A percentile compares a stretch with the other conserved stretches of the same genome.
Conservation (phyloP, 2,113 vertebrate species). For the Poeciliopsis occidentalis region DNA sequence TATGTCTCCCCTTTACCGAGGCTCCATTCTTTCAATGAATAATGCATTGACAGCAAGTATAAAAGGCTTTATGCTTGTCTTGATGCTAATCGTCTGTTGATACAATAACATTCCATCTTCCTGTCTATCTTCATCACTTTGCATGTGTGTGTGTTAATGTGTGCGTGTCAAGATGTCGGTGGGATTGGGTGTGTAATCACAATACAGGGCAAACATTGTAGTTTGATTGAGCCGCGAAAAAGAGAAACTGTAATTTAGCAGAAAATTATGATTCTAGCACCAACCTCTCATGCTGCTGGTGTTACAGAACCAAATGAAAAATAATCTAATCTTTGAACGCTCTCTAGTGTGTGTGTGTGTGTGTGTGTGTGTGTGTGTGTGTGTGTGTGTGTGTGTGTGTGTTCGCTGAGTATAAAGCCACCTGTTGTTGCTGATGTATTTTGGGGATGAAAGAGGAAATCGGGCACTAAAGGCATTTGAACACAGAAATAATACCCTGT, state of each 20-base stretch:
- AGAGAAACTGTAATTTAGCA: constrained; percentile 63
- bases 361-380: neutral
- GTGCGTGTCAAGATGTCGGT: constrained; percentile 27
- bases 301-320: constrained; percentile 46
- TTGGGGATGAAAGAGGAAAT: constrained; percentile 21
- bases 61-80: constrained; percentile 59
- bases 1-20: constrained; percentile 44
- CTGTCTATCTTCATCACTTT: constrained; percentile 69
- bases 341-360: neutral
- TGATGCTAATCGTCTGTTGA: constrained; percentile 69
- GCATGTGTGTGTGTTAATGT: constrained; percentile 44
- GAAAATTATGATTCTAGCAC: constrained; percentile 63
- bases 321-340: constrained; percentile 35
- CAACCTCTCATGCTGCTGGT: constrained; percentile 39
- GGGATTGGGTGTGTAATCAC: constrained; percentile 57
- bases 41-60: constrained; percentile 57
- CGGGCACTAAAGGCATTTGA: constrained; percentile 17
- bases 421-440: constrained; percentile 41
- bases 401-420: constrained; percentile 29
- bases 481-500: constrained; percentile 44
- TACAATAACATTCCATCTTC: constrained; percentile 72
- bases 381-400: too few species aligned
- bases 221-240: constrained; percentile 61
- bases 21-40: constrained; percentile 57
- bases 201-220: constrained; percentile 69